Base-by-base conservation (phyloP, 1,140 invertebrate species). In the Panagrolaimus sp. region DNA sequence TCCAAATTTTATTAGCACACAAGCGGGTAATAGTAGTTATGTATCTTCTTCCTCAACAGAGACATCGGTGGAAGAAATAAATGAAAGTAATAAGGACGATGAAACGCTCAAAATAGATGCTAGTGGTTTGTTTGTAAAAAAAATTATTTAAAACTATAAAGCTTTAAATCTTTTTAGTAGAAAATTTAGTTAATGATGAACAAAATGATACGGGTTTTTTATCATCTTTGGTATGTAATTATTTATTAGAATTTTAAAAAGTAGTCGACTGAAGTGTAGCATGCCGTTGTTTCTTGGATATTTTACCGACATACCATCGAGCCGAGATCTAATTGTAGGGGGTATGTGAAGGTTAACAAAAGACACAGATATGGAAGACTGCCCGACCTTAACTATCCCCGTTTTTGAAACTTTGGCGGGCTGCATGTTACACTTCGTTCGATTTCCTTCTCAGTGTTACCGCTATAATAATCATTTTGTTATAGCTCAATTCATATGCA, bases 121-220 rank as follows among this genome's bases (percentile, higher is more conserved):
- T 20, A 57, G 11, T 57, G 51, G 51, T 16, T 0, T 57, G 51
- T 57, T 27, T 57, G n/a, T 23, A 13, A 16, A 5, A 48, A 20
- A 23, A 16, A 57, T n/a, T 1, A 53, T n/a, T 1, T 9, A 57
- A 20, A 13, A 27, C 11, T n/a, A 5, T 25, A 8, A n/a, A 20
- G n/a, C n/a, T 38, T 38, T 20, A 53, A 13, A 9, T 57, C n/a
- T n/a, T n/a, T 57, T 57, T 23, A 57, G 51, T 57, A 25, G 51
- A 57, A 57, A 57, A 57, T 57, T 27, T 57, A 9, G 20, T 16
- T 27, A n/a, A n/a, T n/a, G 51, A 57, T 25, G 20, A 57, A 14
- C n/a, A 57, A 57, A 57, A 57, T 27, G 27, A 20, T 25, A 4
- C 51, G 51, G 51, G 51, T 57, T 9, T 57, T 2, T 57, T 27